Conservation (phyloP, 2,888 invertebrate genomes). For the Dioctria rufipes region DNA sequence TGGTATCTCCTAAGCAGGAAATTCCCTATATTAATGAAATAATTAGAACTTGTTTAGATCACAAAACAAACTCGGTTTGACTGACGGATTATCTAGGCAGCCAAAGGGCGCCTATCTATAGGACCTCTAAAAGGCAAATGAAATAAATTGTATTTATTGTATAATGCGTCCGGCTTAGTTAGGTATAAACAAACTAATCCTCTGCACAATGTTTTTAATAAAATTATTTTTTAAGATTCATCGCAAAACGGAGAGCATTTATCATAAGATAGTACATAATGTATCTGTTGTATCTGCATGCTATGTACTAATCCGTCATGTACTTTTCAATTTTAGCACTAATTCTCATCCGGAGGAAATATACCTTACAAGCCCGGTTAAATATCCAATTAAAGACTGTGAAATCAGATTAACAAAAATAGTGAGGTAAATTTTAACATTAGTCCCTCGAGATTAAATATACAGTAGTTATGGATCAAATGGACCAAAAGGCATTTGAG, state of each 20-base stretch:
- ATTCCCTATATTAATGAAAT: slow-evolving; percentile 2
- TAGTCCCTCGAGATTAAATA: too few species aligned
- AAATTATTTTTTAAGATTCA: background rate
- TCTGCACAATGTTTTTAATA: background rate
- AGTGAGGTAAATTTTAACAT: too few species aligned
- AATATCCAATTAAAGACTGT: too few species aligned
- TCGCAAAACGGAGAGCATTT: too few species aligned
- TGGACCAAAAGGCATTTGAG: too few species aligned
- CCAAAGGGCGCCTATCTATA: background rate
- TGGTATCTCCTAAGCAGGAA: too few species aligned
- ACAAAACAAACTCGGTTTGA: background rate
- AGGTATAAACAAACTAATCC: background rate
- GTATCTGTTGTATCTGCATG: too few species aligned
- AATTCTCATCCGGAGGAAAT: background rate
- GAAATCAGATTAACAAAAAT: too few species aligned
- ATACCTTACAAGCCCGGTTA: background rate
- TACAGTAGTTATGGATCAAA: too few species aligned
- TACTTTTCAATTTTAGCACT: background rate
- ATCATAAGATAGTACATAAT: too few species aligned
- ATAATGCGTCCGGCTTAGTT: background rate
- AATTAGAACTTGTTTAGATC: background rate
- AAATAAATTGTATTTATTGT: background rate
- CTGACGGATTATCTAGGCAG: background rate
- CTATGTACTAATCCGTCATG: background rate
- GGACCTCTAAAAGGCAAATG: background rate